These are phyloP conservation scores for Caenorhabditis sp. DNA, from an alignment of 2,888 invertebrate genomes.

Conservation along the genomic window DNA sequence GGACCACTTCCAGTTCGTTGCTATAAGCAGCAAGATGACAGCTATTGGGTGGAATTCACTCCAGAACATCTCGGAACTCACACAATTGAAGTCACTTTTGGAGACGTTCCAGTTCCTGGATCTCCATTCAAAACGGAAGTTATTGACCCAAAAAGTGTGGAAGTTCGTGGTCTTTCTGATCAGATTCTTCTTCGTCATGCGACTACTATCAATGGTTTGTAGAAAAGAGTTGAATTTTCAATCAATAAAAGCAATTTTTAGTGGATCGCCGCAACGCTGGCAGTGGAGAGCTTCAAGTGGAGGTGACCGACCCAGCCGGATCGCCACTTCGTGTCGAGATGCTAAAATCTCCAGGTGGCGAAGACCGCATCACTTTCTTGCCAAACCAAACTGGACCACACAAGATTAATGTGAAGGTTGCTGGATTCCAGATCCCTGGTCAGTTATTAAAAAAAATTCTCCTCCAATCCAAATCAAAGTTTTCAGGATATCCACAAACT, in stretches of 20 bases:
- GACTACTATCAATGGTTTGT: constrained; percentile 70
- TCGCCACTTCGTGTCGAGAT: constrained; percentile 74
- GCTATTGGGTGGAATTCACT: constrained; percentile 92
- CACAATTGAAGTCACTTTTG: constrained; percentile 91
- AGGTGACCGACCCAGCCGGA: constrained; percentile 79
- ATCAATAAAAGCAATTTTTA: constrained; percentile 44
- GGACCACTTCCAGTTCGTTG: constrained; percentile 91
- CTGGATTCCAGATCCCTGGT: constrained; percentile 81
- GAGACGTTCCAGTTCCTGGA: constrained; percentile 89
- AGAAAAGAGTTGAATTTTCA: not conserved
- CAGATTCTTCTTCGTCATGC: constrained; percentile 75
- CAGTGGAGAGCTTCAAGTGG: constrained; percentile 77
- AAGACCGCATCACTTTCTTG: constrained; percentile 79
- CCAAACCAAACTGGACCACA: constrained; percentile 81
- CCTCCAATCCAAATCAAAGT: not conserved
- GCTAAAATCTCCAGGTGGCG: constrained; percentile 73
- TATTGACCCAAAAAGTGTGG: constrained; percentile 86
- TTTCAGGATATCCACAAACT: constrained; percentile 73
- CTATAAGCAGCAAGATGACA: constrained; percentile 96
- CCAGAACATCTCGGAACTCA: constrained; percentile 87
- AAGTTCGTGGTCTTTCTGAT: constrained; percentile 72
- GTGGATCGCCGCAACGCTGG: constrained; percentile 81
- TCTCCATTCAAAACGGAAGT: constrained; percentile 94
- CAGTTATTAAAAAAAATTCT: constrained; percentile 13
- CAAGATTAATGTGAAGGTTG: constrained; percentile 76